phyloP scores from a whole-genome alignment of 2,888 invertebrate genomes.

The Zygogramma bicolorata region DNA sequence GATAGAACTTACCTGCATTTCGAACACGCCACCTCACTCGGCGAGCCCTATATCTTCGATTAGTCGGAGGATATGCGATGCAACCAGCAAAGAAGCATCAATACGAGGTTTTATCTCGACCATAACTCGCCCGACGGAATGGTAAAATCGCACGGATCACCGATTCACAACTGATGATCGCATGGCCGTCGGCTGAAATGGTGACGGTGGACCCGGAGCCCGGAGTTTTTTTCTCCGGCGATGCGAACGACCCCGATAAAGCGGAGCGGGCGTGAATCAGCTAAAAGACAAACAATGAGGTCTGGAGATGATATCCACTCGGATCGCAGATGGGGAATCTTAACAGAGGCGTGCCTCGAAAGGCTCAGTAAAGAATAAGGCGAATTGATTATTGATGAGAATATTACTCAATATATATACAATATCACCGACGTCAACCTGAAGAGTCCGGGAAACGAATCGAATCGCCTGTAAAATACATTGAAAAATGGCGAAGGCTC shows the following conservation, averaged over 20 bases:
- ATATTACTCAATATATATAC: background rate
- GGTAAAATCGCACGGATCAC: background rate
- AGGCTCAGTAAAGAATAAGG: no score
- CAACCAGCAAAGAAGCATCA: background rate
- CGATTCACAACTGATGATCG: constrained; percentile 6
- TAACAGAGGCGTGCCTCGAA: background rate
- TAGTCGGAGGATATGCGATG: background rate
- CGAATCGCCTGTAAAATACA: no score
- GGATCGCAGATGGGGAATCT: constrained; percentile 1
- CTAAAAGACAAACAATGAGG: constrained; percentile 10
- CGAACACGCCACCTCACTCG: background rate
- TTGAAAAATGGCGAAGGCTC: no score
- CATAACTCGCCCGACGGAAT: background rate
- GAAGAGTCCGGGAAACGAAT: no score
- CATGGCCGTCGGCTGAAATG: constrained; percentile 3
- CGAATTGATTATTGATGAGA: no score
- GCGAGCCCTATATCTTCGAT: background rate
- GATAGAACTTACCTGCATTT: background rate
- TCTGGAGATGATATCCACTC: constrained; percentile 1
- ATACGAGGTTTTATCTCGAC: background rate
- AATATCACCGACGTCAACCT: no score
- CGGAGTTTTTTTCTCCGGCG: constrained; percentile 8
- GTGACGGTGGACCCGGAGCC: constrained; percentile 25
- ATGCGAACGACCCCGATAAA: constrained; percentile 30
- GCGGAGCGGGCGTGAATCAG: constrained; percentile 24